phyloP scores from a whole-genome alignment of 2,888 invertebrate genomes.

The Chorisops tibialis region DNA sequence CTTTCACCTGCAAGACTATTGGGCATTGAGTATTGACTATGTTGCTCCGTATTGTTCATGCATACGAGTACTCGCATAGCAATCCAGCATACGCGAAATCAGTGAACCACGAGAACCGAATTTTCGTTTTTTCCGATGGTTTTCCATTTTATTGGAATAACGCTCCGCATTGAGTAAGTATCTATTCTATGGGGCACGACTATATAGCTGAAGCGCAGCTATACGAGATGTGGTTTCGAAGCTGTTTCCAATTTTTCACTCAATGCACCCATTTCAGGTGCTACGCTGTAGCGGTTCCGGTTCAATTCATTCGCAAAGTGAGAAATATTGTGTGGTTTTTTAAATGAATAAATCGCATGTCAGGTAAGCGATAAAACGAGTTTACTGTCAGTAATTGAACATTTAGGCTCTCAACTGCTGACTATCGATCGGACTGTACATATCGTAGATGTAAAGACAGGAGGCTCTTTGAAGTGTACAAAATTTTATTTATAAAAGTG shows the following conservation, averaged over 20 bases:
- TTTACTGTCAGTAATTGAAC: background rate
- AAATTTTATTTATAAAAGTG: too few species aligned
- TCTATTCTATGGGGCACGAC: background rate
- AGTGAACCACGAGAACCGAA: background rate
- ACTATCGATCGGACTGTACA: too few species aligned
- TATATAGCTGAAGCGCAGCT: background rate
- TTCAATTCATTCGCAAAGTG: conserved; percentile 8
- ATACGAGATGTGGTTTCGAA: conserved; percentile 1
- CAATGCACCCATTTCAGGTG: background rate
- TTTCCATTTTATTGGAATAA: conserved; percentile 1
- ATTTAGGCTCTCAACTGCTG: too few species aligned
- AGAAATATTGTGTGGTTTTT: conserved; percentile 16
- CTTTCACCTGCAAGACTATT: too few species aligned
- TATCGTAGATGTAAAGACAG: too few species aligned
- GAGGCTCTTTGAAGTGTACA: too few species aligned
- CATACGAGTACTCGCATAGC: background rate
- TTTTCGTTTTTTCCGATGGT: conserved; percentile 9
- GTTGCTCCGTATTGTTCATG: too few species aligned
- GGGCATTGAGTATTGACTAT: too few species aligned
- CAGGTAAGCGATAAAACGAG: background rate
- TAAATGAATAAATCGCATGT: background rate
- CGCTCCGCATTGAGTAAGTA: background rate
- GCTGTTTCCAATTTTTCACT: conserved; percentile 11
- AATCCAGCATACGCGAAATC: background rate
- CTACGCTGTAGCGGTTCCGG: background rate